Evolutionary conservation across 2,113 vertebrate species (phyloP).

Genomic region (Baryphthengus martii): DNA sequence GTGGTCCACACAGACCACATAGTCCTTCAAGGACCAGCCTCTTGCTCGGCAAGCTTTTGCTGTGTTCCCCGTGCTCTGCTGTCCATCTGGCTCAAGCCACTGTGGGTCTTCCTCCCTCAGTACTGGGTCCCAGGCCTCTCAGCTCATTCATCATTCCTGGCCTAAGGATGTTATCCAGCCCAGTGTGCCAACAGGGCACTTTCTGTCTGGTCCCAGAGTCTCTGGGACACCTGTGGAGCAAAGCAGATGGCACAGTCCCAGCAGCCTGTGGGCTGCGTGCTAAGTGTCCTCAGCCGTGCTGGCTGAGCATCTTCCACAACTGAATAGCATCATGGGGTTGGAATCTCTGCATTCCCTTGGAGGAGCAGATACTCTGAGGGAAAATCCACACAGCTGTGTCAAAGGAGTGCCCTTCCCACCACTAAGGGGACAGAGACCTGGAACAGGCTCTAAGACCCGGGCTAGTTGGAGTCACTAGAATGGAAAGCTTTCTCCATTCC

Average conservation of each 20-base stretch:
- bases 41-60: not conserved
- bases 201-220: not conserved
- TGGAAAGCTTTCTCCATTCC: not conserved
- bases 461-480: not conserved
- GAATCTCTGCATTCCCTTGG: not conserved
- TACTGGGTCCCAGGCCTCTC: not conserved
- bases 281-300: not conserved
- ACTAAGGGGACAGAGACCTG: not conserved
- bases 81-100: not conserved
- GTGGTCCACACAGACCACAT: not conserved
- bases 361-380: not conserved
- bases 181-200: not conserved
- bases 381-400: not conserved
- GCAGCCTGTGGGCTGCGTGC: not conserved
- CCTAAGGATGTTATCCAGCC: not conserved
- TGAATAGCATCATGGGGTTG: not conserved
- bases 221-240: not conserved
- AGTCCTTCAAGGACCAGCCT: not conserved
- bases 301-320: not conserved
- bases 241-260: not conserved
- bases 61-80: not conserved
- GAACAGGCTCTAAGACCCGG: not conserved
- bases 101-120: not conserved
- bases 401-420: not conserved
- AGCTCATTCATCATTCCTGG: not conserved